Evolutionary conservation across 2,888 invertebrate genomes (phyloP), one percentile per base, ranked within the genome.

Genomic region (Epirrhoe alternata): DNA sequence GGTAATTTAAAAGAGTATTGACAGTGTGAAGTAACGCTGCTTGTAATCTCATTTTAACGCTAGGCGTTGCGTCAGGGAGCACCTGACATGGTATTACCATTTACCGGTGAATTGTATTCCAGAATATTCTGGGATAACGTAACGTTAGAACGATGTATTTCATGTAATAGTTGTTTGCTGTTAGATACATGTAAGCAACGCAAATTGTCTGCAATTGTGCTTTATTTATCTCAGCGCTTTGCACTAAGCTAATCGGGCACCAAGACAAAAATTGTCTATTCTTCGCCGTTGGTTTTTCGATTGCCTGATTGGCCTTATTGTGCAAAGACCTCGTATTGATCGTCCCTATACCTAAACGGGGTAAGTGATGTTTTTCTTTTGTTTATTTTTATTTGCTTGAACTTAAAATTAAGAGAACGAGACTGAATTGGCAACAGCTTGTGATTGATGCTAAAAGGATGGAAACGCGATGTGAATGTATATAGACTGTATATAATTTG

Each of bases 371-470:
- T 42, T 12, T 42, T 42, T 42, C 24, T 12, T 42, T 42, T 33
- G 59, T 64, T 55, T 53, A 14, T 57, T 6, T 45, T 61, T 50
- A 51, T 61, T 61, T 62, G 61, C 58, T 65, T 60, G 62, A 61
- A 58, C 53, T 67, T 55, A 67, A 68, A 77, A 71, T 67, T 79
- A 77, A 77, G 82, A 84, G 88, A 85, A 82, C 82, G 83, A 77
- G 80, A 92, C 92, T 92, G 91, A 92, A 87, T 81, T 76, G 92
- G 85, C 79, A 89, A 89, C 88, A 91, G 82, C 92, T 90, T 90
- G 90, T 88, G 90, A 90, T 88, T 81, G 73, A 66, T 30, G 53
- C 59, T 78, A 80, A 75, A 80, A 77, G 70, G 79, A 79, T 73
- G 82, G 81, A 83, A 80, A 82, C 74, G 77, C 82, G 87, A 85